Conservation (phyloP, 2,113 vertebrate species). For the Corythornis vintsioides region DNA sequence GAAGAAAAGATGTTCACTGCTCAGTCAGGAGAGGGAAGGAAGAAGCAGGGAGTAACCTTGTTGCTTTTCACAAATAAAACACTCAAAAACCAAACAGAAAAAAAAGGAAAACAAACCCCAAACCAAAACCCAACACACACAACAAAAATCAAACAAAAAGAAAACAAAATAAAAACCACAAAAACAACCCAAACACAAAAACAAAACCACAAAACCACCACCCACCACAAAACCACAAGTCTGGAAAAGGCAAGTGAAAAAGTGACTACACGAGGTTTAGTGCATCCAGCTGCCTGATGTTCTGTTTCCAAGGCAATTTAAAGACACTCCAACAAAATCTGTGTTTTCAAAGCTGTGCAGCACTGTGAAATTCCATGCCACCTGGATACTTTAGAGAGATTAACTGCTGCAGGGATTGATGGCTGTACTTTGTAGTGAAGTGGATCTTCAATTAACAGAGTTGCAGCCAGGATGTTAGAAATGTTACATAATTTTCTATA, state of each 20-base stretch:
- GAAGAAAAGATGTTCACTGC: neutral
- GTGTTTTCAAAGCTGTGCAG: conserved; percentile 28
- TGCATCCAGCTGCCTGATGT: conserved; percentile 17
- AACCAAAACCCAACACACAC: no score
- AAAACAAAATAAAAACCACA: no score
- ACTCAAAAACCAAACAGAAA: neutral
- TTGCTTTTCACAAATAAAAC: neutral
- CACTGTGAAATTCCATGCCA: neutral
- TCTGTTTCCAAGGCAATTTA: neutral
- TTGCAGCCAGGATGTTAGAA: neutral
- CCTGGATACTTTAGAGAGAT: conserved; percentile 31
- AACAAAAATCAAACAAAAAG: no score
- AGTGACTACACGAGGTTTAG: conserved; percentile 42
- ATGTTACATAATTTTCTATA: neutral
- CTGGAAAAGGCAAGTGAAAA: conserved; percentile 32
- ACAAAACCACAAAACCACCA: no score
- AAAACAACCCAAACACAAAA: no score
- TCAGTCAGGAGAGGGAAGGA: neutral
- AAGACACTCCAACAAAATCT: neutral
- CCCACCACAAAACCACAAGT: neutral
- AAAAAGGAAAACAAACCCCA: neutral
- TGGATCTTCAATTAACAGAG: neutral
- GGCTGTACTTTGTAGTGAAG: neutral
- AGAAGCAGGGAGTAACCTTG: neutral
- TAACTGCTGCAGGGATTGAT: neutral